These are phyloP conservation scores for Nomada hirtipes DNA, from an alignment of 2,888 invertebrate species.

Conservation along the genomic window DNA sequence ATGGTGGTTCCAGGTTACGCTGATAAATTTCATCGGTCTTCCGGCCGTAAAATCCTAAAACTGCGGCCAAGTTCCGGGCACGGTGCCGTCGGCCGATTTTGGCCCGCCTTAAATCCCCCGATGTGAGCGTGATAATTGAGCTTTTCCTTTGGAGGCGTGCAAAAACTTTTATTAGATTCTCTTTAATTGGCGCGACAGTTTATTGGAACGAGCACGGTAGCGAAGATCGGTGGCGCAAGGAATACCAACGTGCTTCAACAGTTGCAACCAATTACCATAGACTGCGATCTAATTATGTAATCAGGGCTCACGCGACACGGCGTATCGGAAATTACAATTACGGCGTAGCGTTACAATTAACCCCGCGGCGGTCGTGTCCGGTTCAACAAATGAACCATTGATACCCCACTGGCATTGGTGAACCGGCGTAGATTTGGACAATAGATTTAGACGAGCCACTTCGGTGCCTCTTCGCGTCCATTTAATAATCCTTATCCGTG, in stretches of 20 bases:
- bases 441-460: neutral
- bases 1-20: constrained; percentile 13
- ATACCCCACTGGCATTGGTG: constrained; percentile 15
- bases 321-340: constrained; percentile 57
- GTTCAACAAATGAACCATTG: constrained; percentile 47
- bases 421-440: neutral
- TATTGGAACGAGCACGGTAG: neutral
- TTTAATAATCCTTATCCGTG: neutral
- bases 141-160: too few relatives aligned
- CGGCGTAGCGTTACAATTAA: constrained; percentile 32
- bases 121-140: too few relatives aligned
- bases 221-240: neutral
- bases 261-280: constrained; percentile 23
- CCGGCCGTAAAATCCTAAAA: constrained; percentile 46
- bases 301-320: constrained; percentile 33
- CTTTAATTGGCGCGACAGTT: neutral
- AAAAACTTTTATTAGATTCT: neutral
- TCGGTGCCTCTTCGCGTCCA: neutral
- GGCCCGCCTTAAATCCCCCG: neutral
- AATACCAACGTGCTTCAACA: neutral
- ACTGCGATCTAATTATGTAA: constrained; percentile 35
- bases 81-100: neutral
- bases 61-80: neutral
- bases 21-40: constrained; percentile 54
- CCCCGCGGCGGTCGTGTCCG: constrained; percentile 20